Conservation (phyloP, 2,888 invertebrate species). For the Cabera pusaria region DNA sequence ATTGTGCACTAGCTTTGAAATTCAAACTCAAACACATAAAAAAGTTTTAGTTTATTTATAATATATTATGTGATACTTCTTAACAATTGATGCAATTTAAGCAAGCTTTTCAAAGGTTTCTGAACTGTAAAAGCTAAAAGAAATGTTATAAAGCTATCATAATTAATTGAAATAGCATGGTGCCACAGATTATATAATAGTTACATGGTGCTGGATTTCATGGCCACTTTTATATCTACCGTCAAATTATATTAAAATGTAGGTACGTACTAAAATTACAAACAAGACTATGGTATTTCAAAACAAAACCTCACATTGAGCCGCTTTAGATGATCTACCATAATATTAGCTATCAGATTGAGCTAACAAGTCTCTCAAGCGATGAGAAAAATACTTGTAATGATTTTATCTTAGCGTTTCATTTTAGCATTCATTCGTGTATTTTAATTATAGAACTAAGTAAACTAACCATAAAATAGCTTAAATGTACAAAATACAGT, state of each 20-base stretch:
- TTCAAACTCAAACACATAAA: constrained; percentile 39
- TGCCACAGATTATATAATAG: no score
- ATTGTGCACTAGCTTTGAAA: constrained; percentile 68
- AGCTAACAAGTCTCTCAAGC: no score
- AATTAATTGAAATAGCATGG: constrained; percentile 44
- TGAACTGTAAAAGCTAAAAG: constrained; percentile 10
- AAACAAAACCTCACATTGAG: no score
- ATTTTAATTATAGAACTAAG: constrained; percentile 18
- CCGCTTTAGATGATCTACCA: no score
- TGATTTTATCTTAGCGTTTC: no score
- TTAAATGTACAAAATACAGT: constrained; percentile 14
- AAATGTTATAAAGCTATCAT: constrained; percentile 6
- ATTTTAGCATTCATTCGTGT: constrained; percentile 13
- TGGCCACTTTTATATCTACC: constrained; percentile 44
- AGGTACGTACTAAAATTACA: constrained; percentile 6
- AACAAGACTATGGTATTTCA: constrained; percentile 6
- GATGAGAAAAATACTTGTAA: no score
- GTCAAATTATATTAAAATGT: constrained; percentile 27
- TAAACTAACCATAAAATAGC: constrained; percentile 15
- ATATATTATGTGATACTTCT: no score
- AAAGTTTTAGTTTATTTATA: constrained; percentile 18
- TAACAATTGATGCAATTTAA: no score
- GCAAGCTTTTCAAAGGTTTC: constrained; percentile 27
- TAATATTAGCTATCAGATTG: no score
- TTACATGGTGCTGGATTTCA: constrained; percentile 35